These are phyloP conservation scores for Tetrao urogallus DNA, from an alignment of 2,113 vertebrate species.

Conservation along the genomic window DNA sequence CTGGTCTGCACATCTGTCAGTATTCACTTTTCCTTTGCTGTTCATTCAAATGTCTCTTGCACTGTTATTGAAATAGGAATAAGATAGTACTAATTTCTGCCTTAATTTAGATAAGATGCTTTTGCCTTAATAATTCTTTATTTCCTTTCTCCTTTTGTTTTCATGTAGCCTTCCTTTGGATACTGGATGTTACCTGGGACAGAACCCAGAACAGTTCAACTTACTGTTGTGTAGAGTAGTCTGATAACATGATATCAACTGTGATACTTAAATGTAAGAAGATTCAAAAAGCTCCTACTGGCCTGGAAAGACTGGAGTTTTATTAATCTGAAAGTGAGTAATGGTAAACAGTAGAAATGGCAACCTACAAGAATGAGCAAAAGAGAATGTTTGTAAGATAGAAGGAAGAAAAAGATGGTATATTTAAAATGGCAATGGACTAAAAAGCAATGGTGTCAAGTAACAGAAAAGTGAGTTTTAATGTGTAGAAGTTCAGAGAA, in stretches of 20 bases:
- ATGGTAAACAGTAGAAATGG: not conserved
- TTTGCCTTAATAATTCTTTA: not conserved
- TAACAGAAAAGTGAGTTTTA: not conserved
- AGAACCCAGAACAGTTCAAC: not conserved
- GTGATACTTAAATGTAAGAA: not conserved
- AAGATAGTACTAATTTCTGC: not conserved
- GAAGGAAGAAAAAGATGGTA: not conserved
- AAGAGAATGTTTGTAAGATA: not conserved
- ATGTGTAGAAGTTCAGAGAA: not conserved
- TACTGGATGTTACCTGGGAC: not conserved
- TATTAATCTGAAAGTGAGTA: not conserved
- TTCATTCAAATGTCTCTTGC: not conserved
- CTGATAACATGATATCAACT: not conserved
- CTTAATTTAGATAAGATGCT: not conserved
- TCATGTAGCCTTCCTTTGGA: not conserved
- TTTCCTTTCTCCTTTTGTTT: not conserved
- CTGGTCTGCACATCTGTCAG: not conserved
- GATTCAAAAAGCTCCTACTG: not conserved
- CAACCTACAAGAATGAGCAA: not conserved
- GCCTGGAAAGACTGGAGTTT: not conserved
- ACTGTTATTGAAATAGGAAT: not conserved
- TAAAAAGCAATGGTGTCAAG: fast-evolving
- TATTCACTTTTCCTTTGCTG: not conserved
- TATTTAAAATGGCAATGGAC: not conserved
- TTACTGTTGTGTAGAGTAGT: not conserved